phyloP scores from a whole-genome alignment of 2,113 vertebrate species.

The Pseudopodoces humilis region DNA sequence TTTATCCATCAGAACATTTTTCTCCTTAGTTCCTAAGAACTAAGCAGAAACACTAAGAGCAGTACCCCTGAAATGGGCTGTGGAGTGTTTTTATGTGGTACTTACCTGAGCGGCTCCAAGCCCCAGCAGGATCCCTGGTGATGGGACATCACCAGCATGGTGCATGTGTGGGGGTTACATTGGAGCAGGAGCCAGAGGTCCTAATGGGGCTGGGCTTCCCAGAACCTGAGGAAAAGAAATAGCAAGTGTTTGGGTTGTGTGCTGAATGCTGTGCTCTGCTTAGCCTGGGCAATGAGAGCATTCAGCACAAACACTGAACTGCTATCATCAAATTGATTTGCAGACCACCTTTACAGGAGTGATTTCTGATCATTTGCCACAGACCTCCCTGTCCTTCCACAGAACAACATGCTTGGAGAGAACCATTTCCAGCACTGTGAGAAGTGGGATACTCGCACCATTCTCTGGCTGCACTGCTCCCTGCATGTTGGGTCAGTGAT shows the following conservation, averaged over 20 bases:
- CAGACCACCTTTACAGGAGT: slow-evolving; percentile 62
- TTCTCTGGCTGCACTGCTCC: background rate
- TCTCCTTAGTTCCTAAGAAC: slow-evolving; percentile 18
- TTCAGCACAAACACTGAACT: slow-evolving; percentile 52
- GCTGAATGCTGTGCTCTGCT: slow-evolving; percentile 29
- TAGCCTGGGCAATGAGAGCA: slow-evolving; percentile 61
- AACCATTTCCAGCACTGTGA: background rate
- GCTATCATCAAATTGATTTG: slow-evolving; percentile 58
- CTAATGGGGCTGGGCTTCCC: slow-evolving; percentile 60
- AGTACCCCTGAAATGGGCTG: background rate
- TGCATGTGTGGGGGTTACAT: slow-evolving; percentile 38
- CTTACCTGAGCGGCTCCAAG: slow-evolving; percentile 71
- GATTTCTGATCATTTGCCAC: background rate
- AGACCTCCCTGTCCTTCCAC: background rate
- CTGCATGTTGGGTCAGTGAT: fast-evolving
- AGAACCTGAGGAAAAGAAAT: slow-evolving; percentile 64
- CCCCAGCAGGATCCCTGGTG: slow-evolving; percentile 70
- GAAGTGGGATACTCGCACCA: background rate
- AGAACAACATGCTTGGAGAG: background rate
- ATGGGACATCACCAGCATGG: slow-evolving; percentile 66
- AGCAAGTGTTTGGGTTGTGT: slow-evolving; percentile 43
- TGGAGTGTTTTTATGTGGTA: background rate
- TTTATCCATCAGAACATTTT: background rate
- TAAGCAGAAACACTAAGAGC: background rate
- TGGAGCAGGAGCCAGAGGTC: slow-evolving; percentile 66